phyloP scores from a whole-genome alignment of 2,797 vertebrate species.

The Mastacembelus armatus region DNA sequence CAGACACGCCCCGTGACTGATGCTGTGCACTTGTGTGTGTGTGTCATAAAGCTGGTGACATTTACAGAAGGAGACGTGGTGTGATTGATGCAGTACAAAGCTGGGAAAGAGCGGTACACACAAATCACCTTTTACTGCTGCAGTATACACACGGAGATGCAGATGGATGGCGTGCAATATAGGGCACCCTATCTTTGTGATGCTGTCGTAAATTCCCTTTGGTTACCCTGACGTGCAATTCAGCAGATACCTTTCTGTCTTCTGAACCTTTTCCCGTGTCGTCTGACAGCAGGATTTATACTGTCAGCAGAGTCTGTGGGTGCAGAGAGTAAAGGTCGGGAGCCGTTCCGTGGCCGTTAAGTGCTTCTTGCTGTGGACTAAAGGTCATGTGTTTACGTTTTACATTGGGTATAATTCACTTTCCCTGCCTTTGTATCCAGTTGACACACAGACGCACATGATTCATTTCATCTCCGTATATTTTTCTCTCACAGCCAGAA shows the following conservation, averaged over 20 bases:
- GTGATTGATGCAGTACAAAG: conserved; percentile 64
- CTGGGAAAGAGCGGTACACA: conserved; percentile 10
- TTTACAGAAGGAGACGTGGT: conserved; percentile 57
- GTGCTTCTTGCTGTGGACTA: conserved; percentile 18
- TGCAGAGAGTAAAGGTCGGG: conserved; percentile 25
- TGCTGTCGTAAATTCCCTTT: conserved; percentile 56
- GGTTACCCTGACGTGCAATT: conserved; percentile 40
- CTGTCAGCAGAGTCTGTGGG: conserved; percentile 3
- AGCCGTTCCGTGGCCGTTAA: conserved; percentile 20
- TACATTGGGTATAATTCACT: neutral
- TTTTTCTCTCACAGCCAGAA: neutral
- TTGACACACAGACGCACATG: neutral
- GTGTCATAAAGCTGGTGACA: conserved; percentile 61
- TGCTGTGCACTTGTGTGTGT: conserved; percentile 16
- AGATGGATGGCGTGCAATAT: conserved; percentile 26
- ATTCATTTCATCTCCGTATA: neutral
- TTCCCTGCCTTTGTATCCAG: neutral
- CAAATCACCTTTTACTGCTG: conserved; percentile 69
- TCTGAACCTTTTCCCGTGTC: neutral
- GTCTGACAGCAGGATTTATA: neutral
- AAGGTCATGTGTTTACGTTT: conserved; percentile 39
- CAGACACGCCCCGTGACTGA: too few species aligned
- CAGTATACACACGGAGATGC: conserved; percentile 37
- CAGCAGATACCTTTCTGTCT: conserved; percentile 1
- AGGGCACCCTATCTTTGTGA: conserved; percentile 62